Conservation (phyloP, 2,113 vertebrate genomes). For the Chunga burmeisteri region DNA sequence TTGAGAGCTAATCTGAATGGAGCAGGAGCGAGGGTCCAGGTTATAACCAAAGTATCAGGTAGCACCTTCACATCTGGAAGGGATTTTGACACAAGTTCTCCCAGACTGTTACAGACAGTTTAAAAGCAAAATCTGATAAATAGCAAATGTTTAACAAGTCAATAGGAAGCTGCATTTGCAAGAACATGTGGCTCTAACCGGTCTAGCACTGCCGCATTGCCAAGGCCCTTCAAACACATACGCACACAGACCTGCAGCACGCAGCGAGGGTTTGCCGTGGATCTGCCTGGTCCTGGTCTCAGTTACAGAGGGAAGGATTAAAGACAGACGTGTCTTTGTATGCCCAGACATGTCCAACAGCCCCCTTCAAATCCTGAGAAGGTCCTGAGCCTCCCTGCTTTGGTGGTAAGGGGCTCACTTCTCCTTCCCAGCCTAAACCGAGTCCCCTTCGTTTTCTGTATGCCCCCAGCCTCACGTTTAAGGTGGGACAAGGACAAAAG, state of each 20-base stretch:
- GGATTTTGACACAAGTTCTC: constrained; percentile 56
- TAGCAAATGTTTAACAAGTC: constrained; percentile 63
- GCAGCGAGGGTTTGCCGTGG: not conserved
- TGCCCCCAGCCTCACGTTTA: rapidly evolving
- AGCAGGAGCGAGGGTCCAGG: constrained; percentile 10
- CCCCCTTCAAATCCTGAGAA: not conserved
- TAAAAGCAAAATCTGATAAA: constrained; percentile 60
- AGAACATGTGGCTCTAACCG: not conserved
- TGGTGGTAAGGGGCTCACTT: not conserved
- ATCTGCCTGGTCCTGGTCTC: not conserved
- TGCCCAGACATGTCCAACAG: constrained; percentile 6
- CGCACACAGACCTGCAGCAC: not conserved
- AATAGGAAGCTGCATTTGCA: constrained; percentile 49
- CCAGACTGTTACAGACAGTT: constrained; percentile 42
- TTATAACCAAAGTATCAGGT: constrained; percentile 42
- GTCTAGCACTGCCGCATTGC: not conserved
- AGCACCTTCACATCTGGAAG: constrained; percentile 72
- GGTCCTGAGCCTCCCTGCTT: not conserved
- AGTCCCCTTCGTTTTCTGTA: rapidly evolving
- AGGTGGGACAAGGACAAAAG: not conserved
- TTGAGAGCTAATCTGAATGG: not conserved
- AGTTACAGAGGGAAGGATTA: not conserved
- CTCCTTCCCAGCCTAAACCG: not conserved
- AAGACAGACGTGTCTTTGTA: constrained; percentile 46
- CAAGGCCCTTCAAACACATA: not conserved